These are phyloP conservation scores for Anaspis maculata DNA, from an alignment of 2,888 invertebrate species.

Conservation along the genomic window DNA sequence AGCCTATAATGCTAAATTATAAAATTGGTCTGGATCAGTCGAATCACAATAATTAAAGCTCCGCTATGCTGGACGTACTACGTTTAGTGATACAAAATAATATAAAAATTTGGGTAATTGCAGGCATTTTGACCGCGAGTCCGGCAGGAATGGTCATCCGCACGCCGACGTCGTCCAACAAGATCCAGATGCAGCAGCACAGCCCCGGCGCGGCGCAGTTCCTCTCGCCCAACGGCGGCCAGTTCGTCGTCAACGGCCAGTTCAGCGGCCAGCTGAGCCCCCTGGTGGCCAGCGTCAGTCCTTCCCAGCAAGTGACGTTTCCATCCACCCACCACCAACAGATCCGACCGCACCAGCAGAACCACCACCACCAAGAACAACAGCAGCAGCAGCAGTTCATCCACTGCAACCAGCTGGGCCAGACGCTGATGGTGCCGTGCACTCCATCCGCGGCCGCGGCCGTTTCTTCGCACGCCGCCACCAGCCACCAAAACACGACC, in stretches of 20 bases:
- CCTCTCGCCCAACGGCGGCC: constrained; percentile 62
- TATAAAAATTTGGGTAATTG: too few relatives aligned
- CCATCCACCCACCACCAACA: constrained; percentile 21
- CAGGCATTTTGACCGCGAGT: constrained; percentile 52
- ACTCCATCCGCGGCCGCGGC: constrained; percentile 51
- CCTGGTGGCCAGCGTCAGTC: constrained; percentile 64
- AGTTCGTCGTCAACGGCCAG: constrained; percentile 67
- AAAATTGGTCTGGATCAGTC: too few relatives aligned
- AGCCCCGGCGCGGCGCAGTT: constrained; percentile 64
- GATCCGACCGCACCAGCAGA: constrained; percentile 31
- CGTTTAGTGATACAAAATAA: too few relatives aligned
- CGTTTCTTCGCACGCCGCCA: constrained; percentile 43
- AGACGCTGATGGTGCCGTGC: constrained; percentile 64
- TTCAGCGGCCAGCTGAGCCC: constrained; percentile 74
- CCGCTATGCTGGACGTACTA: too few relatives aligned
- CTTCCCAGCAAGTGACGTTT: constrained; percentile 52
- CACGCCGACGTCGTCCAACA: constrained; percentile 64
- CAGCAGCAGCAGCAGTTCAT: constrained; percentile 62
- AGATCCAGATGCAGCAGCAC: constrained; percentile 57
- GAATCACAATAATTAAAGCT: too few relatives aligned
- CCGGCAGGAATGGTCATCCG: constrained; percentile 72
- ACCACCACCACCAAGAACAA: constrained; percentile 29
- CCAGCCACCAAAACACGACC: constrained; percentile 56
- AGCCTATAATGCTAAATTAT: too few relatives aligned
- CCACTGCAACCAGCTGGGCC: constrained; percentile 61